phyloP scores from a whole-genome alignment of 2,113 vertebrate species.

The Dipodomys merriami region DNA sequence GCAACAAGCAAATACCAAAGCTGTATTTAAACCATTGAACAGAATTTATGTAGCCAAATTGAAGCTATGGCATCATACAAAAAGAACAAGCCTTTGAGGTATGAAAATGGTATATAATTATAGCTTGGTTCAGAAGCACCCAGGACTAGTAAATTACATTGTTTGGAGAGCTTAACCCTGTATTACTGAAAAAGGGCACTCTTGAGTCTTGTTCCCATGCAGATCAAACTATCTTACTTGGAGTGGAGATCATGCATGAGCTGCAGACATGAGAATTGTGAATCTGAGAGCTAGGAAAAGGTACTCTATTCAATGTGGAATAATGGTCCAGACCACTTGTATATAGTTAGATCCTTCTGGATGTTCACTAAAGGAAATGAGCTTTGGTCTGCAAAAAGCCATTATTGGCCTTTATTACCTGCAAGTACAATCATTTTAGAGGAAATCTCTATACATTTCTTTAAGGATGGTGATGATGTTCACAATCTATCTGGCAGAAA shows the following conservation, averaged over 20 bases:
- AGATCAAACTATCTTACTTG: background rate
- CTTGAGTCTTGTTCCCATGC: background rate
- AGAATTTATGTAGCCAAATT: background rate
- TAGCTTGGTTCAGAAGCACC: background rate
- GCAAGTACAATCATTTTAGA: background rate
- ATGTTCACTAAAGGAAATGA: background rate
- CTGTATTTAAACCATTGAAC: background rate
- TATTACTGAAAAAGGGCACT: background rate
- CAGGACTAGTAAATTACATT: background rate
- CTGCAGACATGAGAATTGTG: background rate
- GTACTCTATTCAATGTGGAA: background rate
- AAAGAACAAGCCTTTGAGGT: background rate
- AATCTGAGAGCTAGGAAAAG: background rate
- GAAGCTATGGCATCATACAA: background rate
- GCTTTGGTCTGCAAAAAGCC: background rate
- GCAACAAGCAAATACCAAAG: background rate
- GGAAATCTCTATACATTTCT: background rate
- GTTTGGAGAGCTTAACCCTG: background rate
- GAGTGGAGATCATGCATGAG: background rate
- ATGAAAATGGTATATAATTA: background rate
- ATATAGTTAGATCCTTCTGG: background rate
- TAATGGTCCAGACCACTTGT: background rate
- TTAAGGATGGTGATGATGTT: conserved; percentile 32
- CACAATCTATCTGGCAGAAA: background rate
- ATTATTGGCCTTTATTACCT: background rate